These are phyloP conservation scores for Criorhina ranunculi DNA, from an alignment of 2,888 invertebrate species.

Conservation along the genomic window DNA sequence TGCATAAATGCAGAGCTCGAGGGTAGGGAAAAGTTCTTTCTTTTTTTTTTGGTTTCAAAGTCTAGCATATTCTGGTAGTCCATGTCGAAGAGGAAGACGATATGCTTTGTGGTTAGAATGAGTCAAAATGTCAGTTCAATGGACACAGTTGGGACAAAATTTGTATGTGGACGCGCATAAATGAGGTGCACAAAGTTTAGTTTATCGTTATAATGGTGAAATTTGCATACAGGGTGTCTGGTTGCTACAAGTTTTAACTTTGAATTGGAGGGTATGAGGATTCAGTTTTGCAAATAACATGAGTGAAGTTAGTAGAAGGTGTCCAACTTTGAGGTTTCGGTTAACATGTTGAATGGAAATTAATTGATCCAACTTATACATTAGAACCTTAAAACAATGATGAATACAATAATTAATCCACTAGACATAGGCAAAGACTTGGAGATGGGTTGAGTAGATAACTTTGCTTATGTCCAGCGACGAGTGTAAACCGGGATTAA, in stretches of 20 bases:
- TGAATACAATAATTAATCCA: background rate
- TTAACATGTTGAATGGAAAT: constrained; percentile 49
- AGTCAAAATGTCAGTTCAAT: constrained; percentile 26
- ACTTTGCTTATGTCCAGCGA: no score
- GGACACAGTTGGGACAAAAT: background rate
- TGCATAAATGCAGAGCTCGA: constrained; percentile 36
- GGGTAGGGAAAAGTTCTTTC: background rate
- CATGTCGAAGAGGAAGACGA: background rate
- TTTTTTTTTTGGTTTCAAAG: constrained; percentile 10
- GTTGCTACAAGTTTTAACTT: background rate
- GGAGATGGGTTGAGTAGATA: no score
- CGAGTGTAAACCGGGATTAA: no score
- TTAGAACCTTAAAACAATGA: background rate
- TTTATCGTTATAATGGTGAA: constrained; percentile 29
- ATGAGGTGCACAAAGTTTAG: constrained; percentile 36
- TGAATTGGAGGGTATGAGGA: background rate
- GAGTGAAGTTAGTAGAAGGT: background rate
- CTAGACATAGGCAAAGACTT: background rate
- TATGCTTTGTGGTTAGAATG: constrained; percentile 8
- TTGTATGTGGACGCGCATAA: constrained; percentile 34
- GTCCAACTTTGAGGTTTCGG: background rate
- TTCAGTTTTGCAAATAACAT: background rate
- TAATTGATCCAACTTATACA: constrained; percentile 51
- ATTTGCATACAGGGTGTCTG: constrained; percentile 33
- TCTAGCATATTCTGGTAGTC: background rate